Evolutionary conservation across 2,797 vertebrate genomes (phyloP).

Genomic region (Microtus californicus): DNA sequence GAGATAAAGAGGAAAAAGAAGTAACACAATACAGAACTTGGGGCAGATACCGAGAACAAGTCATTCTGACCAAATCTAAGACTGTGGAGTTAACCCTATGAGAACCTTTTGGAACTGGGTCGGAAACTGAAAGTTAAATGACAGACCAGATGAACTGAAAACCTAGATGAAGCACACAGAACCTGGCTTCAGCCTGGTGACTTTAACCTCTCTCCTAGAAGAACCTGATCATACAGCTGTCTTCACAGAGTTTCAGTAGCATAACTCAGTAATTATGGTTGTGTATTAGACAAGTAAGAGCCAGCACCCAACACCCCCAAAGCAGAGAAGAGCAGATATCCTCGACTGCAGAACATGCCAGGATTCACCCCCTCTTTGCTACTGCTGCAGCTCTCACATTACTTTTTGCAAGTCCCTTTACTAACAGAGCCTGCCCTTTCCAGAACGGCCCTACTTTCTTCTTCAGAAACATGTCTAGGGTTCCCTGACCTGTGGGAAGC

Average conservation of each 20-base stretch:
- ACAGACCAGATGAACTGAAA: neutral
- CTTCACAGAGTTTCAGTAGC: neutral
- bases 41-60: neutral
- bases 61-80: neutral
- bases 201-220: neutral
- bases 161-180: neutral
- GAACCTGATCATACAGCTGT: neutral
- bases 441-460: slow-evolving; percentile 42
- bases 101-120: neutral
- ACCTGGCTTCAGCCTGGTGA: neutral
- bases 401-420: neutral
- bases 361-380: neutral
- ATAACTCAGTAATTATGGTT: neutral
- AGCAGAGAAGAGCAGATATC: neutral
- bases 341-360: neutral
- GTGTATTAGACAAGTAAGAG: neutral
- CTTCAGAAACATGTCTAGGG: neutral
- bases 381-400: neutral
- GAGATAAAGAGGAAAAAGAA: neutral
- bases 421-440: slow-evolving; percentile 1
- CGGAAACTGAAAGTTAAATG: neutral
- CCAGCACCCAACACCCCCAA: neutral
- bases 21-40: neutral
- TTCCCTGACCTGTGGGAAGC: no score
- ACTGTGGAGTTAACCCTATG: neutral